Conservation (phyloP, 2,888 invertebrate species). For the Cheilosia grossa region DNA sequence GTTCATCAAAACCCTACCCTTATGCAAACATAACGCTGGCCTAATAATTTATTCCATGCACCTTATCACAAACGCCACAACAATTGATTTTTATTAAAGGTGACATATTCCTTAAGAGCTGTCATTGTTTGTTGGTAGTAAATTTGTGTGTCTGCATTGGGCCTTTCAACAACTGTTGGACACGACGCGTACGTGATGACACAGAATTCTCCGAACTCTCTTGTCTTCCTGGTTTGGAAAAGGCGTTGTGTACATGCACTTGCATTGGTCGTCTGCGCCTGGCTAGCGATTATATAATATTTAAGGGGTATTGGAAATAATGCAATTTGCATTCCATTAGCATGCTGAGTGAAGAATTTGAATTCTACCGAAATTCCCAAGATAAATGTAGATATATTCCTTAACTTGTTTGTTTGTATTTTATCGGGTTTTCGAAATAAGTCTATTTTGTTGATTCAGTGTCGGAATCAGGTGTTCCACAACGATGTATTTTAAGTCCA, state of each 20-base stretch:
- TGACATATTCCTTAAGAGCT: conserved; percentile 30
- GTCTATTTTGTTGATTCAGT: not conserved
- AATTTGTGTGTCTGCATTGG: conserved; percentile 11
- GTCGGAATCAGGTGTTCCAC: not conserved
- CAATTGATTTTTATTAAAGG: conserved; percentile 61
- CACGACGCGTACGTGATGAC: conserved; percentile 59
- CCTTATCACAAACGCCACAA: conserved; percentile 57
- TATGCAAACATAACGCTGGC: not conserved
- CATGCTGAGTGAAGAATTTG: conserved; percentile 2
- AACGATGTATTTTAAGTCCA: too few relatives aligned
- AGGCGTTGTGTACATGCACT: conserved; percentile 24
- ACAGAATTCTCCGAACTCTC: conserved; percentile 63
- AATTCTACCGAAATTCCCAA: not conserved
- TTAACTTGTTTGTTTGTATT: not conserved
- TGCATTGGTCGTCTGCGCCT: conserved; percentile 32
- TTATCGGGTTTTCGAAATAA: not conserved
- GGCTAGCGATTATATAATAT: conserved; percentile 38
- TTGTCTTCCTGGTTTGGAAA: conserved; percentile 63
- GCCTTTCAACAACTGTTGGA: conserved; percentile 37
- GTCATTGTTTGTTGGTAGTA: conserved; percentile 26
- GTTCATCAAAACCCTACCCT: conserved; percentile 7
- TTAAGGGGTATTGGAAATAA: conserved; percentile 15
- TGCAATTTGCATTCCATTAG: conserved; percentile 38
- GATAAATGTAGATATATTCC: not conserved
- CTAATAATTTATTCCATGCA: conserved; percentile 53